Conservation (phyloP, 2,888 invertebrate genomes). For the Drosophila monieri region DNA sequence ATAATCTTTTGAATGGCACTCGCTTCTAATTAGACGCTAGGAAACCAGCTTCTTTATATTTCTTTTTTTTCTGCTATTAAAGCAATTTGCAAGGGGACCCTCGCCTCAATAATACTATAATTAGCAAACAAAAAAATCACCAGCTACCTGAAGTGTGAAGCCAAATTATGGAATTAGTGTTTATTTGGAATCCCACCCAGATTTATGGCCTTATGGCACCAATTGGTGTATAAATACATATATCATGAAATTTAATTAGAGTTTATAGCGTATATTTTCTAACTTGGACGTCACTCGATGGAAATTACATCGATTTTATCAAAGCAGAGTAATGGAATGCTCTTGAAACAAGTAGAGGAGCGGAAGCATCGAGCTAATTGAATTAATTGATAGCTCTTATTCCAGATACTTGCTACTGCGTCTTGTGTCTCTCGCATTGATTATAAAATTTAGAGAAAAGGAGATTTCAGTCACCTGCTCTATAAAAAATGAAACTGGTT, state of each 20-base stretch:
- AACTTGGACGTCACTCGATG: constrained; percentile 16
- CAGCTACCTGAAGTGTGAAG: neutral
- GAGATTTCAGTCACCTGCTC: constrained; percentile 11
- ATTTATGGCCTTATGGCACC: constrained; percentile 1
- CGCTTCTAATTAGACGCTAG: constrained; percentile 18
- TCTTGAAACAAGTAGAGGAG: constrained; percentile 18
- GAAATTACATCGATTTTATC: constrained; percentile 48
- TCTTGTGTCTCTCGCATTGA: constrained; percentile 1
- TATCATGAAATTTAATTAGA: neutral
- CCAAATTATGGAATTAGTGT: neutral
- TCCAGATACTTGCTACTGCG: constrained; percentile 1
- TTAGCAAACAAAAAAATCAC: constrained; percentile 9
- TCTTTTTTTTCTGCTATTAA: constrained; percentile 15
- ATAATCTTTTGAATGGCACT: constrained; percentile 35
- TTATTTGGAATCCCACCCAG: constrained; percentile 7
- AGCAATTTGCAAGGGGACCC: constrained; percentile 1
- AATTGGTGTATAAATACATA: constrained; percentile 3
- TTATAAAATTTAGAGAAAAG: constrained; percentile 1
- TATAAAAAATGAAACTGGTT: constrained; percentile 23
- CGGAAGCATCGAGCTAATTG: constrained; percentile 2
- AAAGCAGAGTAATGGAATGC: constrained; percentile 23
- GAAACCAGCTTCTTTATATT: constrained; percentile 7
- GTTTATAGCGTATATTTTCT: constrained; percentile 13
- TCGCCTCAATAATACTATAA: constrained; percentile 6
- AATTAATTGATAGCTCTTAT: constrained; percentile 6